These are phyloP conservation scores for Brenthis ino DNA, from an alignment of 2,888 invertebrate genomes.

Conservation along the genomic window DNA sequence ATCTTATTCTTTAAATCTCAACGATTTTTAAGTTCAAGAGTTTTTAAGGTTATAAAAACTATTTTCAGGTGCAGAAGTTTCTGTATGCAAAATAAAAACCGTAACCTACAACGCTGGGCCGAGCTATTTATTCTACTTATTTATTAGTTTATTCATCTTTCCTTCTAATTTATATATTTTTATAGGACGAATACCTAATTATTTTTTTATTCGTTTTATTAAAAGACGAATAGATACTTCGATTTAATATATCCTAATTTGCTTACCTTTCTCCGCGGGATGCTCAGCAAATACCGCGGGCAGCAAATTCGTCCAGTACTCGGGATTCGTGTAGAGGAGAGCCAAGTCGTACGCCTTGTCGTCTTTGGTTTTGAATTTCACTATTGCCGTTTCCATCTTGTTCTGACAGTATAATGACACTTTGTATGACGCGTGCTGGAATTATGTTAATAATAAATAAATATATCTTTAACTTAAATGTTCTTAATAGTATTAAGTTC, in stretches of 20 bases:
- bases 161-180: too few relatives aligned
- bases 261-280: conserved; percentile 63
- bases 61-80: too few relatives aligned
- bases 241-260: not conserved
- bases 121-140: too few relatives aligned
- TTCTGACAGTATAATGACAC: conserved; percentile 69
- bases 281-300: conserved; percentile 59
- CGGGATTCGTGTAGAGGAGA: conserved; percentile 66
- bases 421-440: conserved; percentile 63
- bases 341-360: conserved; percentile 77
- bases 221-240: not conserved
- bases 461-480: too few relatives aligned
- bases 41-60: too few relatives aligned
- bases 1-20: too few relatives aligned
- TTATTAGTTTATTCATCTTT: too few relatives aligned
- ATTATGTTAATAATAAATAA: not conserved
- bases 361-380: conserved; percentile 72
- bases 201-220: not conserved
- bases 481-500: too few relatives aligned
- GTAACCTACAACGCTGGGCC: too few relatives aligned
- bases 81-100: too few relatives aligned
- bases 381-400: conserved; percentile 67
- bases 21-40: too few relatives aligned
- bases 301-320: conserved; percentile 57
- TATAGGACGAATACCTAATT: too few relatives aligned